These are phyloP conservation scores for Andrena cerasifolii DNA, from an alignment of 1,140 invertebrate genomes.

Conservation along the genomic window DNA sequence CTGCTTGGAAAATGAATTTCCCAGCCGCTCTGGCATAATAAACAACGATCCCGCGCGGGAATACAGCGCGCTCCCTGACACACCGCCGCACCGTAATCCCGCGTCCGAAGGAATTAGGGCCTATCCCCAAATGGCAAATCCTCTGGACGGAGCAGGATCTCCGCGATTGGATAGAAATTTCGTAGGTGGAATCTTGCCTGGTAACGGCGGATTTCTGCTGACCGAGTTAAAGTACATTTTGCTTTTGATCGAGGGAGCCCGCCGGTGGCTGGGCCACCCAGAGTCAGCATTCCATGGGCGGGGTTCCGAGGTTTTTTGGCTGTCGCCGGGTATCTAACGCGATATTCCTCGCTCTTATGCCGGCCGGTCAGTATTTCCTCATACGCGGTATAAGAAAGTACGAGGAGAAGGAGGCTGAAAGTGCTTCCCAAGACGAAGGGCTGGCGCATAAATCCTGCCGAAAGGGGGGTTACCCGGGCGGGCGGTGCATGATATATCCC, in stretches of 20 bases:
- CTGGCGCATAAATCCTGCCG: conserved; percentile 40
- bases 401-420: neutral
- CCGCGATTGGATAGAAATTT: conserved; percentile 44
- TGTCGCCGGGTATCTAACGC: neutral
- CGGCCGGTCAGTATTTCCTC: conserved; percentile 48
- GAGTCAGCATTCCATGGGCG: conserved; percentile 54
- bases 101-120: neutral
- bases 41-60: neutral
- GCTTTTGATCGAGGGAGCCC: conserved; percentile 36
- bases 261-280: conserved; percentile 28
- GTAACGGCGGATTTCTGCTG: conserved; percentile 49
- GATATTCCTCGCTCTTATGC: conserved; percentile 1
- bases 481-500: conserved; percentile 34
- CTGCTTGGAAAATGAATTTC: conserved; percentile 14
- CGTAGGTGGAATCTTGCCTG: conserved; percentile 25
- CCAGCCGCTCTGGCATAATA: neutral
- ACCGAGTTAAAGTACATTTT: conserved; percentile 55
- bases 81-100: neutral
- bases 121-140: neutral
- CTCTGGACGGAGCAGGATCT: neutral
- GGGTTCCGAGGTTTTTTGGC: conserved; percentile 32
- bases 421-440: conserved; percentile 15
- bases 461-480: neutral
- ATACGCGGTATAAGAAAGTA: conserved; percentile 33
- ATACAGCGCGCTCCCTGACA: neutral